These are phyloP conservation scores for Tangara arthus DNA, from an alignment of 2,797 vertebrate species.

Conservation along the genomic window DNA sequence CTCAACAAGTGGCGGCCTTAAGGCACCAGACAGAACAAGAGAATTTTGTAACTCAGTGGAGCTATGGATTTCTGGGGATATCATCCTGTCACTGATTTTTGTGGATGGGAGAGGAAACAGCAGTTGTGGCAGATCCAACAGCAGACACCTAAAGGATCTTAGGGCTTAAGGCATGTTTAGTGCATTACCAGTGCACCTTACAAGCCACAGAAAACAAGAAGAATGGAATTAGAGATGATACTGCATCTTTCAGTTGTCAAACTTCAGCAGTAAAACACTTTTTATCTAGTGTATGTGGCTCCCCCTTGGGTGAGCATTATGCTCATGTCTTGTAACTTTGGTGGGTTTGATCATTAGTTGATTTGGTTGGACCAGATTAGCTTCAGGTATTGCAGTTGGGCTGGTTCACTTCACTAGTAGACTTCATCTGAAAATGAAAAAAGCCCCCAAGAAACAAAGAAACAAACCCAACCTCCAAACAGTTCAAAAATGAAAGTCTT, in stretches of 20 bases:
- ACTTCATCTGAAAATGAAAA: neutral
- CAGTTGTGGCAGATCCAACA: neutral
- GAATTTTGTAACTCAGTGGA: neutral
- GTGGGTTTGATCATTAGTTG: neutral
- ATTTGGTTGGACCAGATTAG: neutral
- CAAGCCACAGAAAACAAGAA: neutral
- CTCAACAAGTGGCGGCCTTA: neutral
- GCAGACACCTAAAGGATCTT: neutral
- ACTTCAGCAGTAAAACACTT: neutral
- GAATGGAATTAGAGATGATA: neutral
- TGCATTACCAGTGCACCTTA: neutral
- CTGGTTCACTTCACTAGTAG: neutral
- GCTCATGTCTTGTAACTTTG: neutral
- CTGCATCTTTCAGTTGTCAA: neutral
- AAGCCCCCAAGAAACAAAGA: no score
- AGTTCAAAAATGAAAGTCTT: fast-evolving
- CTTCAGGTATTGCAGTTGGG: neutral
- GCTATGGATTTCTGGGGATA: neutral
- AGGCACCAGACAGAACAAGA: neutral
- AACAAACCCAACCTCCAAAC: fast-evolving
- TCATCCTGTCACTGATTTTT: neutral
- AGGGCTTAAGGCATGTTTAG: neutral
- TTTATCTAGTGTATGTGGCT: neutral
- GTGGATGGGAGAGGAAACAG: neutral
- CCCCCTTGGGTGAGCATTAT: neutral